These are phyloP conservation scores for Aphrophora alni DNA, from an alignment of 2,888 invertebrate genomes.

Conservation along the genomic window DNA sequence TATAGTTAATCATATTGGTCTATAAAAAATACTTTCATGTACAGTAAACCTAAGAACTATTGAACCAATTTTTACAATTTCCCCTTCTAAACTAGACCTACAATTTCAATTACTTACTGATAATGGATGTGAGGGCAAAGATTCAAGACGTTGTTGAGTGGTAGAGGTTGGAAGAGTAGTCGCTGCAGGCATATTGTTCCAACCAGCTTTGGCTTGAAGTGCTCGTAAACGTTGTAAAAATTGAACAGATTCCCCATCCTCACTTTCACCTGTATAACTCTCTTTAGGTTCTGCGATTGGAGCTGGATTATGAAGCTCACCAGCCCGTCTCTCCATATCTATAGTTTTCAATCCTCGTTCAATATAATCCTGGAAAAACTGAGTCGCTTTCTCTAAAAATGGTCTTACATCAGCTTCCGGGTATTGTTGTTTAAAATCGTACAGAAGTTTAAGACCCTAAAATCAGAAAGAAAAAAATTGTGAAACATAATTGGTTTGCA, in stretches of 20 bases:
- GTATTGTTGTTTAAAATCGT: constrained; percentile 76
- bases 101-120: background rate
- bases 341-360: constrained; percentile 75
- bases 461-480: constrained; percentile 39
- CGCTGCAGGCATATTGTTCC: constrained; percentile 28
- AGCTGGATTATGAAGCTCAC: constrained; percentile 16
- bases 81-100: too few relatives aligned
- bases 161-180: constrained; percentile 19
- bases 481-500: background rate
- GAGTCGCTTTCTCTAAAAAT: constrained; percentile 81
- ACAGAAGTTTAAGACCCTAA: constrained; percentile 79
- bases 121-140: background rate
- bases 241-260: constrained; percentile 18
- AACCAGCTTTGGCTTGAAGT: constrained; percentile 35
- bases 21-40: too few relatives aligned
- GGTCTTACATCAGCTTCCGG: constrained; percentile 87
- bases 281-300: background rate
- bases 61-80: too few relatives aligned
- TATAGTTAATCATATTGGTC: too few relatives aligned
- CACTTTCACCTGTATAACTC: background rate
- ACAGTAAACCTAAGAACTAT: too few relatives aligned
- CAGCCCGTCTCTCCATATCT: constrained; percentile 57
- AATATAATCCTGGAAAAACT: constrained; percentile 87
- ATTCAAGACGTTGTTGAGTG: background rate
- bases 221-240: constrained; percentile 30